Conservation (phyloP, 2,888 invertebrate species). For the Ichneumoninae sp. region DNA sequence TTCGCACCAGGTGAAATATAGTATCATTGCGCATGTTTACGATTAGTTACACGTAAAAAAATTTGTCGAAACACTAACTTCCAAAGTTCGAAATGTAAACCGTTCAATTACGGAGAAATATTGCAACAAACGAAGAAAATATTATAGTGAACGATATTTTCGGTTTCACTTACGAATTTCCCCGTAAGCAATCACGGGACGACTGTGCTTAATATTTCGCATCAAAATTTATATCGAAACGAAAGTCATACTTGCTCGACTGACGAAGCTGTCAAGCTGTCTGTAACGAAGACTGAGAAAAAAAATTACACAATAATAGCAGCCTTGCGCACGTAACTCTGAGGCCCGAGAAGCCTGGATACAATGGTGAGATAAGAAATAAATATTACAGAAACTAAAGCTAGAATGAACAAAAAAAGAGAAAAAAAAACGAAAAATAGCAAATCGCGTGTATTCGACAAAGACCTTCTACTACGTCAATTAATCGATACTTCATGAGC, state of each 20-base stretch:
- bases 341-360: conserved; percentile 6
- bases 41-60: background rate
- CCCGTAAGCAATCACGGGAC: background rate
- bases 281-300: background rate
- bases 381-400: conserved; percentile 30
- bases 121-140: background rate
- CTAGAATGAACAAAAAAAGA: conserved; percentile 16
- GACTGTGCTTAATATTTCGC: background rate
- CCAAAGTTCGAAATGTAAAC: background rate
- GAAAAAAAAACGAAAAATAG: background rate
- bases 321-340: background rate
- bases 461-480: background rate
- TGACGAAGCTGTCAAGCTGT: too few relatives aligned
- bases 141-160: background rate
- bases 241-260: background rate
- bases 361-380: conserved; percentile 19
- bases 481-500: conserved; percentile 21
- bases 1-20: too few relatives aligned
- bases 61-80: background rate
- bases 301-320: background rate
- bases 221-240: conserved; percentile 8
- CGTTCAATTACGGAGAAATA: background rate
- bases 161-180: background rate
- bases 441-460: background rate
- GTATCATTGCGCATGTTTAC: background rate